Base-by-base conservation (phyloP, 2,113 vertebrate species). In the Orientallactaga bullata region DNA sequence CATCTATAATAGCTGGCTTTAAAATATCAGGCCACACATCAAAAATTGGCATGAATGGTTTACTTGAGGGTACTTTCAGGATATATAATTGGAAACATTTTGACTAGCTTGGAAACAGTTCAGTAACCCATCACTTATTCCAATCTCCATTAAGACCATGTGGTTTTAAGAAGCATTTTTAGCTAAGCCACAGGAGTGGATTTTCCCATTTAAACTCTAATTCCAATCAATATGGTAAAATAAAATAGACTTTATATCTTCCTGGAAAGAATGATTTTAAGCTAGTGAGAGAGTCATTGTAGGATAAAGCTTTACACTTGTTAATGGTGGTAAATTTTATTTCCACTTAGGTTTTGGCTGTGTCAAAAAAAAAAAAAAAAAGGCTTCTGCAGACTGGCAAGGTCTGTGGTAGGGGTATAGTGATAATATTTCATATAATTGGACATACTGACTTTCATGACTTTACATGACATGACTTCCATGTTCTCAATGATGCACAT, bases 201-300 rank as follows among this genome's bases (percentile, higher is more conserved):
- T 90, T 98, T 97, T 96, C 95, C 78, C 84, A 95, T 95, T 98
- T 96, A 97, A 97, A 97, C 93, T 93, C 79, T 66, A 97, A 97
- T 97, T 98, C 97, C 79, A 97, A 94, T 97, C 97, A 98, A 96
- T 96, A 96, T 94, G 96, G 94, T 79, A 96, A 97, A 98, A 98
- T 93, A 92, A 97, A 98, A 97, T 97, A 97, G 37, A 95, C 68
- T 95, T 98, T 94, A 94, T 94, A 86, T 97, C 90, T 98, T 97
- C 96, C 94, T 97, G 89, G 92, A 98, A 98, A 97, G 16, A 82
- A 96, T 95, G 93, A 97, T 95, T 97, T 97, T 95, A 98, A 98
- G 95, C 92, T 94, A 96, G 94, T 32, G 93, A 83, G 82, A 26
- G 60, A 96, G 21, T 93, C 96, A 97, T 95, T 68, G 71, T 96